Base-by-base conservation (phyloP, 2,888 invertebrate genomes). In the Amaurobius ferox region DNA sequence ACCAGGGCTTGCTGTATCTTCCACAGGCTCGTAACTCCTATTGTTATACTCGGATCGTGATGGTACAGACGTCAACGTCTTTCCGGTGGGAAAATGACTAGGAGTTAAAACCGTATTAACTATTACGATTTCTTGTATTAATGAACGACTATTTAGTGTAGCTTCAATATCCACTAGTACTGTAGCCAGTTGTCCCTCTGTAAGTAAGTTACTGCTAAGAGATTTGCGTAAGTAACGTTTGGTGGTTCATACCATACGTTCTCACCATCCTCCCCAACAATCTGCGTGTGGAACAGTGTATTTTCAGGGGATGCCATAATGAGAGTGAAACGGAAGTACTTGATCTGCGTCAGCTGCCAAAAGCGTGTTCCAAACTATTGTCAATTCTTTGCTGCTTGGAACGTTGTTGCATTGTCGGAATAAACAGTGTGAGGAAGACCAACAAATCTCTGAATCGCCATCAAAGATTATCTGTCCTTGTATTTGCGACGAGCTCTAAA, bases 81-180 rank as follows among this genome's bases (percentile, higher is more conserved):
- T 9, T 40, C 35, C 74, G 0, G 64, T 64, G 1, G 64, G 30
- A 23, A 74, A 64, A 74, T 62, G 64, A 23, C 35, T 39, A 32
- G 64, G 62, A 39, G 62, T 35, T n/a, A 64, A 35, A 0, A 44
- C 64, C 40, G 7, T 48, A 26, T 19, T 1, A 26, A 9, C 9
- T 9, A 48, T 48, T 11, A 48, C n/a, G 28, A 64, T 23, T 35
- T 74, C 64, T 19, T 74, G 48, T 11, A 74, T n/a, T n/a, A 66
- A 29, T 39, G 39, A 44, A 39, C 28, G 39, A 19, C 64, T 74
- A 7, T 74, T 74, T 1, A 64, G 39, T 16, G 64, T 29, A 40
- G 64, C 74, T 74, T 74, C 72, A 55, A 72, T 48, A 30, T 39
- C 64, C 30, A 32, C 28, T 11, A 74, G 11, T 23, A 39, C 74